phyloP scores from a whole-genome alignment of 2,888 invertebrate genomes.

The Orthosia cruda region DNA sequence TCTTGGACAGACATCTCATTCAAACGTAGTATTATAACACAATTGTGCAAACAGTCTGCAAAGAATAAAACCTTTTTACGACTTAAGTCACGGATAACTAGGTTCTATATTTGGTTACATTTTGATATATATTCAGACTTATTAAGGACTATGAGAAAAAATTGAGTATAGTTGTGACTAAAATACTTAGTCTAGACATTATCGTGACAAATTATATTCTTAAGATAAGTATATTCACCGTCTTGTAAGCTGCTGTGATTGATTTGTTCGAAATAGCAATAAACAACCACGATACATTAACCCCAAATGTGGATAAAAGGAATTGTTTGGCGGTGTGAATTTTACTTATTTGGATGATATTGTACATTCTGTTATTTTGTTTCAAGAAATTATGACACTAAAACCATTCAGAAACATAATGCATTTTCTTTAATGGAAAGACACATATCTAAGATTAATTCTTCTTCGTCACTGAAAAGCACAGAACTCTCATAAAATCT shows the following conservation, averaged over 20 bases:
- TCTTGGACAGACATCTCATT: slow-evolving; percentile 81
- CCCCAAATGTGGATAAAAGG: not conserved
- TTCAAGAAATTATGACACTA: no score
- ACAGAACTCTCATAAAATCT: slow-evolving; percentile 5
- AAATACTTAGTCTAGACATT: not conserved
- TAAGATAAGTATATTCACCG: not conserved
- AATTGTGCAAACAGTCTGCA: slow-evolving; percentile 74
- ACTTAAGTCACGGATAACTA: slow-evolving; percentile 21
- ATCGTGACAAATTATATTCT: not conserved
- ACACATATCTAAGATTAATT: no score
- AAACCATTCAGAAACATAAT: no score
- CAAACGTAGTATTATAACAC: slow-evolving; percentile 72
- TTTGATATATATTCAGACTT: slow-evolving; percentile 20
- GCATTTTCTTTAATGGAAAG: no score
- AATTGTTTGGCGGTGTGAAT: no score
- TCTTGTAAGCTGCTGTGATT: not conserved
- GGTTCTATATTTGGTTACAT: slow-evolving; percentile 21
- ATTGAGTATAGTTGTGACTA: not conserved
- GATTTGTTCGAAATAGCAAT: not conserved
- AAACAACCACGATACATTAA: not conserved
- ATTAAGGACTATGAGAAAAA: slow-evolving; percentile 22
- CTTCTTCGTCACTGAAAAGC: not conserved
- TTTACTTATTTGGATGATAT: no score
- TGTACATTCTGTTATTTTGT: no score
- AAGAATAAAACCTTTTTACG: slow-evolving; percentile 12